Evolutionary conservation across 2,113 vertebrate species (phyloP), one percentile per base, ranked within the genome.

Genomic region (Enhydra lutris): DNA sequence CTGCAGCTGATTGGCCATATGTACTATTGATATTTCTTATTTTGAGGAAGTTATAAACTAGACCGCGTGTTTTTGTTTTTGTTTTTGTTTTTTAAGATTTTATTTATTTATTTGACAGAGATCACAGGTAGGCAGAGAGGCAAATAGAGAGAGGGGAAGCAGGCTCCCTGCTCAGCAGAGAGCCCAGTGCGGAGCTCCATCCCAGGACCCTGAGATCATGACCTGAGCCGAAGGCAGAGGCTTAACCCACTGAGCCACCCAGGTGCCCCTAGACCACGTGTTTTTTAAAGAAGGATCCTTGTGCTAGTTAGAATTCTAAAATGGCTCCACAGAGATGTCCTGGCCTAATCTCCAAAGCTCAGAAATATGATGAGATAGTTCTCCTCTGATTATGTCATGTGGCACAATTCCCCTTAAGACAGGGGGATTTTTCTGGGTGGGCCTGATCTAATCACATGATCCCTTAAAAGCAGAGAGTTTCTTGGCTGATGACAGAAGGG

Each of bases 141-240:
- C 50, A 50, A 14, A 50, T 15, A 52, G 52, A 17, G 52, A 52
- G 52, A 17, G 52, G 15, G 52, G 52, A 52, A 52, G 52, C 15
- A 52, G 52, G 52, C 15, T 52, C 15, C 4, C 52, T 1, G 52
- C 52, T 52, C 4, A 52, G 52, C 15, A 52, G 52, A 50, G 52
- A 52, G 52, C 52, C 52, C 5, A 0, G 5, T 55, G 4, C 5
- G 1, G 52, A 1, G 52, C 52, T 55, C 52, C 1, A 18, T 55
- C 52, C 52, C 52, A 55, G 17, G 52, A 55, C 52, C 17, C 52
- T 55, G 52, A 55, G 52, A 18, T 18, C 17, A 18, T 55, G 52
- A 55, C 17, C 52, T 55, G 52, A 55, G 52, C 52, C 1, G 5
- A 55, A 55, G 52, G 52, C 52, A 55, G 52, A 55, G 52, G 52